These are phyloP conservation scores for Leptopilina boulardi DNA, from an alignment of 1,140 invertebrate genomes.

Conservation along the genomic window DNA sequence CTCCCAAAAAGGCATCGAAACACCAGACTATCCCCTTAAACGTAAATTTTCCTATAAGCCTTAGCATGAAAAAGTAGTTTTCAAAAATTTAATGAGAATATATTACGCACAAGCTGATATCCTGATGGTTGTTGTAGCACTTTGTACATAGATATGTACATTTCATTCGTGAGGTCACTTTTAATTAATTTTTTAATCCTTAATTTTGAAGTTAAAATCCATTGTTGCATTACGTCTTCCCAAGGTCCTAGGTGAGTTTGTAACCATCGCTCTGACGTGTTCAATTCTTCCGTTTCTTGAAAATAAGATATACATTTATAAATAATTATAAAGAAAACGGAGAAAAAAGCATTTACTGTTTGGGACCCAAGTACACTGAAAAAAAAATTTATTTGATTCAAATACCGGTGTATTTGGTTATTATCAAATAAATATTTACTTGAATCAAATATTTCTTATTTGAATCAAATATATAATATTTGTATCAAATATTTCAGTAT, in stretches of 20 bases:
- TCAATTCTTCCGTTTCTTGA: background rate
- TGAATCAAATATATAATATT: too few species aligned
- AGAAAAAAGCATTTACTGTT: too few species aligned
- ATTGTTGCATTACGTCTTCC: background rate
- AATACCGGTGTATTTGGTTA: too few species aligned
- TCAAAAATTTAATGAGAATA: background rate
- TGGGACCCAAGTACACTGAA: too few species aligned
- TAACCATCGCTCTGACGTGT: background rate
- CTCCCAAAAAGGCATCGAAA: too few species aligned
- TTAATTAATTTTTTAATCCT: background rate
- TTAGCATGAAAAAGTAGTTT: too few species aligned
- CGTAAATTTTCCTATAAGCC: too few species aligned
- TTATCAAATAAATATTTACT: too few species aligned
- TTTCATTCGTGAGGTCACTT: background rate
- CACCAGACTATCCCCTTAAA: too few species aligned
- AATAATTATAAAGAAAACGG: background rate
- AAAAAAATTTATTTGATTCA: too few species aligned
- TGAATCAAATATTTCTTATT: too few species aligned
- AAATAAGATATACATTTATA: background rate
- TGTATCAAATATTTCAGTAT: too few species aligned
- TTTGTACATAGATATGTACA: conserved; percentile 1
- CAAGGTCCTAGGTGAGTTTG: background rate
- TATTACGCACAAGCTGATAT: background rate
- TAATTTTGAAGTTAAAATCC: background rate
- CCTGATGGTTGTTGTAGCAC: background rate